Percentiles rank a stretch among this genome's conserved stretches.
Evolutionary conservation across 92 coral and sea anemone species (phyloP).

Genomic region (Epizoanthus fatuus): DNA sequence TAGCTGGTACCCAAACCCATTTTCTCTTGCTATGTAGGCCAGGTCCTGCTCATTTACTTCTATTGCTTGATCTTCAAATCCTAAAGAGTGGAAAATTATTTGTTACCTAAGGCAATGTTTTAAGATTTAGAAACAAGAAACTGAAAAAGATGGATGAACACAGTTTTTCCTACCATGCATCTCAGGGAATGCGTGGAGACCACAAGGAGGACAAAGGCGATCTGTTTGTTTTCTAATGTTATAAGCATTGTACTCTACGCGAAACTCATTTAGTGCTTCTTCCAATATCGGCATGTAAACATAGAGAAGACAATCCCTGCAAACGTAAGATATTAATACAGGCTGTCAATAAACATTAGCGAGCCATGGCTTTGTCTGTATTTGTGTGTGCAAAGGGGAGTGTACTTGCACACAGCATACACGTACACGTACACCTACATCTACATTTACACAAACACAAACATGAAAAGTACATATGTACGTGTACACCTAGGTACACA

Average conservation of each 20-base stretch:
- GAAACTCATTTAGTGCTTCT: constrained; percentile 9
- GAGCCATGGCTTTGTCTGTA: no score
- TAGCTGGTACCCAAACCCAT: neutral
- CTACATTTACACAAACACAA: no score
- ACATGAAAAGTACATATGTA: no score
- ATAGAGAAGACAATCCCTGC: constrained; percentile 20
- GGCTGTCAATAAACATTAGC: no score
- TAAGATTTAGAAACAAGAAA: no score
- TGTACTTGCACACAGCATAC: no score
- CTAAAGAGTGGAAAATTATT: neutral
- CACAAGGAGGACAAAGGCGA: constrained; percentile 43
- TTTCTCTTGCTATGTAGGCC: neutral
- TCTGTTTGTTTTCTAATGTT: constrained; percentile 41
- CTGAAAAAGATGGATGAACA: no score
- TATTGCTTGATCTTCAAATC: constrained; percentile 16
- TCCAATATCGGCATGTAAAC: constrained; percentile 34
- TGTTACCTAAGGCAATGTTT: no score
- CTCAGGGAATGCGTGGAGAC: constrained; percentile 32
- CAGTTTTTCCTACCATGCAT: neutral
- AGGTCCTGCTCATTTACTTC: neutral
- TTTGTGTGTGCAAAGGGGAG: no score
- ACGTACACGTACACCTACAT: no score
- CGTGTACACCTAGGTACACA: no score
- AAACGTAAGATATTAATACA: neutral
- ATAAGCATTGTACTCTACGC: constrained; percentile 27